These are phyloP conservation scores for Craterocephalus amniculus DNA, from an alignment of 2,797 vertebrate species.

Conservation along the genomic window DNA sequence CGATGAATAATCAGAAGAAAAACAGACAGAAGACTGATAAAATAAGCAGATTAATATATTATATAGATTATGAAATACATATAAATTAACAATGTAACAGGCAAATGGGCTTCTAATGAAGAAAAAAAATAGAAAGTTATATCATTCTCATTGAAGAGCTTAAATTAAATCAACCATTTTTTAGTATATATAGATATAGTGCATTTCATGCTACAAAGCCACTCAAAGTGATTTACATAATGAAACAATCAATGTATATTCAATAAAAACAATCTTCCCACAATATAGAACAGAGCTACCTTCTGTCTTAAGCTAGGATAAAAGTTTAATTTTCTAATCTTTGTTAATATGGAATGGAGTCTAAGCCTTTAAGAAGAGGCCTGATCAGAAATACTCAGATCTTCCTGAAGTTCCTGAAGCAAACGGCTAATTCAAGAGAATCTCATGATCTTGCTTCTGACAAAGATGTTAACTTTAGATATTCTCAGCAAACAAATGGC, in stretches of 20 bases:
- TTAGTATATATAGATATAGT: too few species aligned
- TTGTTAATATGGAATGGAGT: constrained; percentile 14
- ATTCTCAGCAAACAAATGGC: neutral
- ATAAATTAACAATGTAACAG: constrained; percentile 5
- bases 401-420: too few species aligned
- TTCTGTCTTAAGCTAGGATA: constrained; percentile 18
- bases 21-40: too few species aligned
- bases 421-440: neutral
- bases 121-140: neutral
- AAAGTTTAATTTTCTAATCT: constrained; percentile 19
- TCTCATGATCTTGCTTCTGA: neutral
- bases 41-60: constrained; percentile 15
- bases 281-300: too few species aligned
- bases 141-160: neutral
- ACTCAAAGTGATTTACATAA: too few species aligned
- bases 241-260: too few species aligned
- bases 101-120: neutral
- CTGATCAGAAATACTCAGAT: neutral
- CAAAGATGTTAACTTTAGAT: neutral
- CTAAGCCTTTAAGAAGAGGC: neutral
- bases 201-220: too few species aligned
- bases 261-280: too few species aligned
- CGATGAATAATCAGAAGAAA: neutral
- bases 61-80: constrained; percentile 19
- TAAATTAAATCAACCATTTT: too few species aligned